Evolutionary conservation across 1,140 invertebrate genomes (phyloP).

Genomic region (Aethina tumida): DNA sequence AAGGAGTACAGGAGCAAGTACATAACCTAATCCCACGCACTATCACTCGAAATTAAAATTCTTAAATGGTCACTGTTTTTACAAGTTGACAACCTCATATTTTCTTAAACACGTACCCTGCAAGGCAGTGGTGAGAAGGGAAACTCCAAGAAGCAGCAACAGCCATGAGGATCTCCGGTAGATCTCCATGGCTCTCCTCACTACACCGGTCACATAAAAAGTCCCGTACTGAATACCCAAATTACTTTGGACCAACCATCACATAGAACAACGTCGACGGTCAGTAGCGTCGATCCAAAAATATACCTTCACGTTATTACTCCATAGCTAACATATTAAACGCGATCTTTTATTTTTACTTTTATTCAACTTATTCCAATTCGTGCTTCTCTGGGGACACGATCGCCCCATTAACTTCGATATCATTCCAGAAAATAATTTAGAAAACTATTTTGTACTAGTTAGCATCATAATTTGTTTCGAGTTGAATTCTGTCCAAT

Average conservation of each 20-base stretch:
- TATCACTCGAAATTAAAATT: slow-evolving; percentile 8
- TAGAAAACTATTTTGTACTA: too few species aligned
- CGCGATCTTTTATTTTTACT: slow-evolving; percentile 9
- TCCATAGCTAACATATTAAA: slow-evolving; percentile 8
- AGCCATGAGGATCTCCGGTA: slow-evolving; percentile 33
- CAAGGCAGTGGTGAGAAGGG: slow-evolving; percentile 33
- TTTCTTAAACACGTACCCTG: slow-evolving; percentile 28
- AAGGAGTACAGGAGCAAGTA: slow-evolving; percentile 4
- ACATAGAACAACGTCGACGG: slow-evolving; percentile 22
- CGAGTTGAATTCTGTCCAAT: too few species aligned
- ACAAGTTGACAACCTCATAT: background rate
- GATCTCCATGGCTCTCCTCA: slow-evolving; percentile 35
- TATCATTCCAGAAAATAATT: too few species aligned
- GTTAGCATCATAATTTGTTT: too few species aligned
- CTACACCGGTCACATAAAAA: slow-evolving; percentile 34
- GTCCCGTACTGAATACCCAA: slow-evolving; percentile 32
- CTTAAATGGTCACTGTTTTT: slow-evolving; percentile 2
- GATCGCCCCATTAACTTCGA: background rate
- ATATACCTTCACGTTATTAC: background rate
- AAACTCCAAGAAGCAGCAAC: slow-evolving; percentile 33
- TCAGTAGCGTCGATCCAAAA: slow-evolving; percentile 14
- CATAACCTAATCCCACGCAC: slow-evolving; percentile 11
- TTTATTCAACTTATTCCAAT: background rate
- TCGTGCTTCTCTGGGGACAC: slow-evolving; percentile 12
- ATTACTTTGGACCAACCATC: slow-evolving; percentile 24